Evolutionary conservation across 2,113 vertebrate species (phyloP).

Genomic region (Montifringilla adamsi): DNA sequence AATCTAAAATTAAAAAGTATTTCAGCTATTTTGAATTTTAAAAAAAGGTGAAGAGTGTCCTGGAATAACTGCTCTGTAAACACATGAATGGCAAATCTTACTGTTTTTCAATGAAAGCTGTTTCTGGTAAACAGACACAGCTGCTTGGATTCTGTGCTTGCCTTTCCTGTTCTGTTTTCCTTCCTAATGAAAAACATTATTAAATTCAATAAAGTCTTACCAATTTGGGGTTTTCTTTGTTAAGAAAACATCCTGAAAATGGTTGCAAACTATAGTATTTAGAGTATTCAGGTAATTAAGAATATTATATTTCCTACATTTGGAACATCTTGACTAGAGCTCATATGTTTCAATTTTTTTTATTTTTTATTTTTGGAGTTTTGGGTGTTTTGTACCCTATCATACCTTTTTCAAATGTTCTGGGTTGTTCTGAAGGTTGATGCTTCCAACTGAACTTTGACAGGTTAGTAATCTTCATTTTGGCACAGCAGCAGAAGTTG

Average conservation of each 20-base stretch:
- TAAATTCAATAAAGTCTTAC: background rate
- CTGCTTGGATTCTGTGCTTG: background rate
- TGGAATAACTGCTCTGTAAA: background rate
- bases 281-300: background rate
- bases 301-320: background rate
- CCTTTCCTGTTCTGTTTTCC: background rate
- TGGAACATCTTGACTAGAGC: background rate
- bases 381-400: background rate
- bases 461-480: background rate
- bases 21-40: background rate
- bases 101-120: background rate
- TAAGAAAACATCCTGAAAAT: background rate
- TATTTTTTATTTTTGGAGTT: background rate
- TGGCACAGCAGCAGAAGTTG: background rate
- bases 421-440: background rate
- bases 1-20: background rate
- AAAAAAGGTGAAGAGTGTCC: background rate
- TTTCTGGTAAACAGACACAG: background rate
- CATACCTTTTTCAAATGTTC: background rate
- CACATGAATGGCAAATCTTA: background rate
- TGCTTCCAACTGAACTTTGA: background rate
- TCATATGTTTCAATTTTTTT: background rate
- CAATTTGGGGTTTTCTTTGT: background rate
- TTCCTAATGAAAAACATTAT: background rate
- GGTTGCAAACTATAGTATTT: background rate